phyloP scores from a whole-genome alignment of 1,140 invertebrate genomes.

The Ridgeia piscesae region DNA sequence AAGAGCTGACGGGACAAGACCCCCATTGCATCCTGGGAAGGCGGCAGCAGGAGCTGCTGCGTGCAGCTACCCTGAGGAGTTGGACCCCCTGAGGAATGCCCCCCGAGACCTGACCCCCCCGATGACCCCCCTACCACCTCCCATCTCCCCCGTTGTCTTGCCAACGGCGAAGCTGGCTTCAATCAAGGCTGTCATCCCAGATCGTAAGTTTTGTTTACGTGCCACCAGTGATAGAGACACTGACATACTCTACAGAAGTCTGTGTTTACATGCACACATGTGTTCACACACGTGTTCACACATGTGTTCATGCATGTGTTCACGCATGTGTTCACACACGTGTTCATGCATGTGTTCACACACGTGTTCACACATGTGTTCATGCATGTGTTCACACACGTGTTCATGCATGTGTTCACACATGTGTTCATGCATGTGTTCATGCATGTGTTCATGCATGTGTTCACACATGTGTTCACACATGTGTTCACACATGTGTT shows the following conservation, averaged over 20 bases:
- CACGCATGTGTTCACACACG: too few species aligned
- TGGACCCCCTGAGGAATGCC: background rate
- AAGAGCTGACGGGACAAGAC: background rate
- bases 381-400: too few species aligned
- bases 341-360: too few species aligned
- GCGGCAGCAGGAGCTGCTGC: background rate
- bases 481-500: background rate
- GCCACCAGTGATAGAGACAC: background rate
- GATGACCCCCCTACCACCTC: slow-evolving; percentile 9
- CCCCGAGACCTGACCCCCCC: background rate
- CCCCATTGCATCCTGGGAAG: slow-evolving; percentile 9
- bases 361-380: too few species aligned
- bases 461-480: too few species aligned
- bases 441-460: too few species aligned
- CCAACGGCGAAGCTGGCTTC: slow-evolving; percentile 27
- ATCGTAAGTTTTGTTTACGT: background rate
- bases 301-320: too few species aligned
- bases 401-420: too few species aligned
- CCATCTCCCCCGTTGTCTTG: slow-evolving; percentile 20
- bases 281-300: too few species aligned
- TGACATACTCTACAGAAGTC: background rate
- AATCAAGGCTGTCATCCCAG: background rate
- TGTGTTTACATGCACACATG: too few species aligned
- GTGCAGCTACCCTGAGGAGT: background rate
- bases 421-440: too few species aligned